Conservation (phyloP, 2,113 vertebrate genomes). For the Ictalurus furcatus region DNA sequence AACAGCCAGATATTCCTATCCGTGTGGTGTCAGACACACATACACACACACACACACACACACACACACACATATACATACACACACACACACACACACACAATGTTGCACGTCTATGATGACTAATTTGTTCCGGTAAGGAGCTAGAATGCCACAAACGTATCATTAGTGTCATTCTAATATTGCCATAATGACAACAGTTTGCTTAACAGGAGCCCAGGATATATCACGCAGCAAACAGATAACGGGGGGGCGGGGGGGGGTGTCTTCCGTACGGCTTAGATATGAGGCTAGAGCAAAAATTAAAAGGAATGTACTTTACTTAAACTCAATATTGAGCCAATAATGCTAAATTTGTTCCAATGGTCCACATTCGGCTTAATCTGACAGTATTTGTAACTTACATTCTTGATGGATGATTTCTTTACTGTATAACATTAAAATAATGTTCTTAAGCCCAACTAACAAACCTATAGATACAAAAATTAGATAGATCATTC, state of each 20-base stretch:
- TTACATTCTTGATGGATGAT: neutral
- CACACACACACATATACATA: constrained; percentile 9
- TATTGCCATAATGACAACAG: constrained; percentile 18
- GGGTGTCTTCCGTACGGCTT: neutral
- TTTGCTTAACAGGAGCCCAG: constrained; percentile 12
- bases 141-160: constrained; percentile 7
- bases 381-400: neutral
- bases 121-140: constrained; percentile 28
- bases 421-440: neutral
- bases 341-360: neutral
- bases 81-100: neutral
- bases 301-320: constrained; percentile 1
- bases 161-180: constrained; percentile 17
- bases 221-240: constrained; percentile 4
- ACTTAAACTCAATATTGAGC: constrained; percentile 2
- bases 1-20: neutral
- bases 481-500: neutral
- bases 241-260: neutral
- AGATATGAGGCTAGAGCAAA: neutral
- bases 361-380: neutral
- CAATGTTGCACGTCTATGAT: neutral
- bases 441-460: neutral
- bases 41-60: constrained; percentile 16
- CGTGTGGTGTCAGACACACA: neutral
- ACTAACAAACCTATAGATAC: neutral